Evolutionary conservation across 2,797 vertebrate genomes (phyloP), one percentile per base, ranked within the genome.

Genomic region (Pteronotus mesoamericanus): DNA sequence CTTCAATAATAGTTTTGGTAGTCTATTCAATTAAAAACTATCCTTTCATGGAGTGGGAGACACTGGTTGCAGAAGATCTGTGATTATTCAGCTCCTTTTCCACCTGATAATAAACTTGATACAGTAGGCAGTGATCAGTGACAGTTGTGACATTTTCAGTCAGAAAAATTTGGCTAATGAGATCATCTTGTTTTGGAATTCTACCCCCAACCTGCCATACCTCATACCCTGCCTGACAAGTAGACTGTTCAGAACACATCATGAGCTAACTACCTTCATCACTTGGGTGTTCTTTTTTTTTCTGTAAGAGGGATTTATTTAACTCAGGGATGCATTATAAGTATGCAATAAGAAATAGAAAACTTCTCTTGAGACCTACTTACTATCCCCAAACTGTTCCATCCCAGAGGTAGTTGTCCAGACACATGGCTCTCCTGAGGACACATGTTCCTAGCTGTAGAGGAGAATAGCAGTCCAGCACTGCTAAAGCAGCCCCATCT

Each of bases 1-100:
- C 57, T 95, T 96, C 86, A 74, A 79, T 91, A 86, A 91, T 8
- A 93, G 39, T 64, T 59, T 53, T 72, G 51, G 12, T 57, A 39
- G 10, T 85, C 39, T 83, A 78, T 42, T 97, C 6, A 55, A 18
- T 83, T 24, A 59, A 86, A 59, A 74, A 86, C 29, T 37, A 14
- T 72, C 85, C 11, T 80, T 69, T 92, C 37, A 22, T 29, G 10
- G 37, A 44, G 59, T 57, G 2, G 15, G 34, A 90, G 66, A 46
- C n/a, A 42, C 11, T 21, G 80, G 44, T 57, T 51, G 9, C 9
- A 37, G 9, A 89, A 84, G 29, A 94, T 32, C 37, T 94, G 16
- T 77, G 51, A 68, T 79, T 83, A 74, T 83, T 74, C 88, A 64
- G 24, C 37, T 42, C 64, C 15, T n/a, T 88, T 84, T 8, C 53